phyloP scores from a whole-genome alignment of 2,888 invertebrate species.

The Halictus quadricinctus region DNA sequence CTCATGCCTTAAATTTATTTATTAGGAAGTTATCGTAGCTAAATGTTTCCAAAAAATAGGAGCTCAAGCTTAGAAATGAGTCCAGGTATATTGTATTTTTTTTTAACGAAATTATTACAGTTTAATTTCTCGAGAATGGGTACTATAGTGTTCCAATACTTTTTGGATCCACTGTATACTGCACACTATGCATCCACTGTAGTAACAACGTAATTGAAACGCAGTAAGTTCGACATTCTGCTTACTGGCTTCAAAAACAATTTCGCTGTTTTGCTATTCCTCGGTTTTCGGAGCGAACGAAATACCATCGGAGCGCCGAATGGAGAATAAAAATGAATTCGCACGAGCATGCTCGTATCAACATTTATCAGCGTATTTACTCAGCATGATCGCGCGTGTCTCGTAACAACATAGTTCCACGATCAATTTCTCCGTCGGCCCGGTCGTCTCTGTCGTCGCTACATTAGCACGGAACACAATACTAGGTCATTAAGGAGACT shows the following conservation, averaged over 20 bases:
- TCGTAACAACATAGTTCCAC: conserved; percentile 39
- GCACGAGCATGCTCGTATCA: not conserved
- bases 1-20: no score
- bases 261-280: not conserved
- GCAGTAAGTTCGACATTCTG: not conserved
- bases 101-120: not conserved
- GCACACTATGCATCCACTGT: not conserved
- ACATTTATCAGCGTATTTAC: conserved; percentile 11
- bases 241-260: not conserved
- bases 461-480: conserved; percentile 58
- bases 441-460: conserved; percentile 50
- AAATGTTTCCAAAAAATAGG: not conserved
- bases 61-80: not conserved
- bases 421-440: conserved; percentile 55
- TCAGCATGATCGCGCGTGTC: conserved; percentile 30
- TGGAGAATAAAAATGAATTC: not conserved
- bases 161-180: no score
- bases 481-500: conserved; percentile 59
- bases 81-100: not conserved
- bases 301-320: not conserved
- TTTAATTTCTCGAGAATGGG: not conserved
- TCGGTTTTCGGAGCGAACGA: not conserved
- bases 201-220: not conserved
- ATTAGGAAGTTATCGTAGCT: no score
- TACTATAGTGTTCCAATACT: no score